phyloP scores from a whole-genome alignment of 1,140 invertebrate genomes.

The Brachionus sp. region DNA sequence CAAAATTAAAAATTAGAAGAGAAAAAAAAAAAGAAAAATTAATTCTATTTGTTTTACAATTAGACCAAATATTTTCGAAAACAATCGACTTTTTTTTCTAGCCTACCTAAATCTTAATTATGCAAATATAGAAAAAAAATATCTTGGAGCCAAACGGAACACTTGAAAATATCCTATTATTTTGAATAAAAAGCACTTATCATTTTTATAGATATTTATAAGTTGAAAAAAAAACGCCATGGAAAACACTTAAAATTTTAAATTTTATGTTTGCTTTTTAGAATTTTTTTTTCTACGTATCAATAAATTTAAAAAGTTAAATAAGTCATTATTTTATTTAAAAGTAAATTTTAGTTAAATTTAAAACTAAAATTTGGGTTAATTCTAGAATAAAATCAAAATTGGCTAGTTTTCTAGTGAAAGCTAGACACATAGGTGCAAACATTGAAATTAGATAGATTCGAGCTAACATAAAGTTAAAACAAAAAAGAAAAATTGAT shows the following conservation, averaged over 20 bases:
- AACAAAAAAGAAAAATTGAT: not conserved
- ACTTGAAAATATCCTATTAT: not conserved
- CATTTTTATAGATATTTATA: not conserved
- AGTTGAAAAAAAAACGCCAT: not conserved
- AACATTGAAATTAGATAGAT: not conserved
- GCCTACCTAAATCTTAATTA: not conserved
- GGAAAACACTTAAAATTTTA: not conserved
- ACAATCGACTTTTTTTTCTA: not conserved
- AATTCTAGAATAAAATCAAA: not conserved
- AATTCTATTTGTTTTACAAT: conserved; percentile 5
- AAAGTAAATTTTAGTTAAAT: not conserved
- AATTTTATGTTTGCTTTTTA: not conserved
- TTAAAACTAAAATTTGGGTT: not conserved
- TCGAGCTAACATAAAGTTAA: not conserved
- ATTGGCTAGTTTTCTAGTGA: not conserved
- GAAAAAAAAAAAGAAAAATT: not conserved
- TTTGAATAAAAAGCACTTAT: not conserved
- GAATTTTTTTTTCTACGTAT: not conserved
- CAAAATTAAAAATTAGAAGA: not conserved
- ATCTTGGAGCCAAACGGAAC: not conserved
- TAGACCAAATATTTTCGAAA: not conserved
- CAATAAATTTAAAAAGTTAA: not conserved
- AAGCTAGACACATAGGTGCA: not conserved
- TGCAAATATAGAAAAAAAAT: not conserved
- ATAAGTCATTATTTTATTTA: not conserved